Evolutionary conservation across 2,797 vertebrate genomes (phyloP).

Genomic region (Carapus acus): DNA sequence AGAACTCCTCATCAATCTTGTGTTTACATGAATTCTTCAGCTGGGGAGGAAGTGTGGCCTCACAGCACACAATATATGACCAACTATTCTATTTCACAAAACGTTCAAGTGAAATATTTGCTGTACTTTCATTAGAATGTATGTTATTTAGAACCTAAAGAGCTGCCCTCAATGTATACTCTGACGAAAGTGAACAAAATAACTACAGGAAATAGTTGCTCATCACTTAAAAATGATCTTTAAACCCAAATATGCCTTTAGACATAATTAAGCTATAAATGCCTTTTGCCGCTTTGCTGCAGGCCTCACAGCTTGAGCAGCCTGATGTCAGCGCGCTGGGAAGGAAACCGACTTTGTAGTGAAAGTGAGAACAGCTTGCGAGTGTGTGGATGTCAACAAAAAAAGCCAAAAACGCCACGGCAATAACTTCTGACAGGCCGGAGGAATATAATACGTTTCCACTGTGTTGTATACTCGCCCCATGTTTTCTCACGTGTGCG

Average conservation of each 20-base stretch:
- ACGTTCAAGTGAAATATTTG: too few species aligned
- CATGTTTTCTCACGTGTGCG: slow-evolving; percentile 1
- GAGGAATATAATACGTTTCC: slow-evolving; percentile 7
- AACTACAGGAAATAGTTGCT: too few species aligned
- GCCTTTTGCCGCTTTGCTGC: slow-evolving; percentile 23
- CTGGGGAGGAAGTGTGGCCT: neutral
- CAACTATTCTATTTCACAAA: too few species aligned
- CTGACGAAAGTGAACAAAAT: too few species aligned
- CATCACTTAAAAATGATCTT: too few species aligned
- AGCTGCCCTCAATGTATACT: too few species aligned
- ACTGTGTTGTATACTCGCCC: slow-evolving; percentile 5
- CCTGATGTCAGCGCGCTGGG: slow-evolving; percentile 20
- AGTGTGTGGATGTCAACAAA: slow-evolving; percentile 34
- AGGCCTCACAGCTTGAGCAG: slow-evolving; percentile 46
- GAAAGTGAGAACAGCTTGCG: slow-evolving; percentile 57
- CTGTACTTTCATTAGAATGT: too few species aligned
- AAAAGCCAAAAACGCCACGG: slow-evolving; percentile 24
- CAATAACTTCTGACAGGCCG: slow-evolving; percentile 8
- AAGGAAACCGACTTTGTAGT: slow-evolving; percentile 32
- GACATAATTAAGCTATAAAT: slow-evolving; percentile 3
- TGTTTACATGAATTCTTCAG: neutral
- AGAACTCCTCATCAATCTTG: neutral
- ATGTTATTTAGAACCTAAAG: too few species aligned
- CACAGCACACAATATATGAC: too few species aligned
- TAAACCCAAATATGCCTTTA: too few species aligned